Evolutionary conservation across 2,797 vertebrate genomes (phyloP).

Genomic region (Leptodactylus fallax): DNA sequence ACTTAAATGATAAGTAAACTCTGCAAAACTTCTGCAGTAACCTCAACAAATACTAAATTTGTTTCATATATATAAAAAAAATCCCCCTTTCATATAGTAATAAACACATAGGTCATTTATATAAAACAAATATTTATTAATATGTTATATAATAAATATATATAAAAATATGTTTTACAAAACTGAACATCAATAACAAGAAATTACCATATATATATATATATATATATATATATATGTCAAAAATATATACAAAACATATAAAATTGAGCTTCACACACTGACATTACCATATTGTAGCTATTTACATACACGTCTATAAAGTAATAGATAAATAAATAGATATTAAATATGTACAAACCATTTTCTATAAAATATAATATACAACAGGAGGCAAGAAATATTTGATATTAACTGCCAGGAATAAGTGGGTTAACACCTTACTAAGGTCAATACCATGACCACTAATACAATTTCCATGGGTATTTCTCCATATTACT

Average conservation of each 20-base stretch:
- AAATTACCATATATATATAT: neutral
- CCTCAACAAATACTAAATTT: too few species aligned
- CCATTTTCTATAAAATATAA: slow-evolving; percentile 25
- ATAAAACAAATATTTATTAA: slow-evolving; percentile 49
- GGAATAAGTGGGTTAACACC: neutral
- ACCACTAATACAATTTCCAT: neutral
- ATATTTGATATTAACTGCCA: neutral
- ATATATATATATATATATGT: neutral
- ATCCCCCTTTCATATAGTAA: neutral
- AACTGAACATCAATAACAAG: neutral
- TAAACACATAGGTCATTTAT: neutral
- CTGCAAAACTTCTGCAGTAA: too few species aligned
- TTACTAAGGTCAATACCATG: neutral
- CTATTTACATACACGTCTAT: slow-evolving; percentile 4
- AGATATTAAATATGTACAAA: slow-evolving; percentile 40
- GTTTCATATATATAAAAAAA: too few species aligned
- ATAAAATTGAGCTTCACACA: neutral
- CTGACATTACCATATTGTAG: slow-evolving; percentile 15
- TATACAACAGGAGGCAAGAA: slow-evolving; percentile 1
- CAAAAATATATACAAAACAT: slow-evolving; percentile 31
- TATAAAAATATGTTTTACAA: slow-evolving; percentile 42
- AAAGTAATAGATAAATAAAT: slow-evolving; percentile 50
- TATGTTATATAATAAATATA: slow-evolving; percentile 52
- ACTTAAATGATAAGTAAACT: too few species aligned
- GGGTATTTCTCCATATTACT: neutral